phyloP scores from a whole-genome alignment of 2,797 vertebrate genomes.

The Anguilla marmorata region DNA sequence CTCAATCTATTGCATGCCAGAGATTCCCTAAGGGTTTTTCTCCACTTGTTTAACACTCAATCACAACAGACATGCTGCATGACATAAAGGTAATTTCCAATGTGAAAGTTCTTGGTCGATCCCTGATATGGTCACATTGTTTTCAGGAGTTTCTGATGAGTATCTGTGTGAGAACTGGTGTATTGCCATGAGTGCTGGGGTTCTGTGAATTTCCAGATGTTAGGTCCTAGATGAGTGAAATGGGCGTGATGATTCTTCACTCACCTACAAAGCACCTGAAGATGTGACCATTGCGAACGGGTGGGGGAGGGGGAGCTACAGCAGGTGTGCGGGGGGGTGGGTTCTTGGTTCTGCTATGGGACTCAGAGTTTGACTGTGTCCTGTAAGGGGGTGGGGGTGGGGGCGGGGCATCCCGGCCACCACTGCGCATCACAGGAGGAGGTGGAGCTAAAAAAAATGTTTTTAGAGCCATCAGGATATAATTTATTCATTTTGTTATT shows the following conservation, averaged over 20 bases:
- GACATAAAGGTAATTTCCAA: not conserved
- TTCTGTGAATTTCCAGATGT: not conserved
- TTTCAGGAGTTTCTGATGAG: no score
- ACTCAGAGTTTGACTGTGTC: constrained; percentile 62
- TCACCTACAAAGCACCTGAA: constrained; percentile 84
- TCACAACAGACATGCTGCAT: not conserved
- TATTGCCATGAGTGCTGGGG: no score
- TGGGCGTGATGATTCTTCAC: constrained; percentile 46
- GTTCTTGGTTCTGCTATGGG: constrained; percentile 69
- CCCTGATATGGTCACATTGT: no score
- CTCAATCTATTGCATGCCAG: no score
- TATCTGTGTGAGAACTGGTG: no score
- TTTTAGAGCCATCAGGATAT: constrained; percentile 25
- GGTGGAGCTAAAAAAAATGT: constrained; percentile 74
- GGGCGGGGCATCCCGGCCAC: constrained; percentile 82
- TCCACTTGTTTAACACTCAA: not conserved
- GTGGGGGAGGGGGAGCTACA: constrained; percentile 85
- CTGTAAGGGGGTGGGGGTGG: constrained; percentile 86
- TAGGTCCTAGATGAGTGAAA: not conserved
- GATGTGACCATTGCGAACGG: constrained; percentile 86
- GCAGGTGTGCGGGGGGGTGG: constrained; percentile 79
- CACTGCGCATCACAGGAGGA: constrained; percentile 75
- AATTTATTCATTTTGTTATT: not conserved
- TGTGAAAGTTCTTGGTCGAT: not conserved
- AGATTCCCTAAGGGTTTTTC: not conserved